Percentiles rank a stretch among this genome's conserved stretches.
Conservation (phyloP, 2,113 vertebrate genomes). For the Lepus europaeus region DNA sequence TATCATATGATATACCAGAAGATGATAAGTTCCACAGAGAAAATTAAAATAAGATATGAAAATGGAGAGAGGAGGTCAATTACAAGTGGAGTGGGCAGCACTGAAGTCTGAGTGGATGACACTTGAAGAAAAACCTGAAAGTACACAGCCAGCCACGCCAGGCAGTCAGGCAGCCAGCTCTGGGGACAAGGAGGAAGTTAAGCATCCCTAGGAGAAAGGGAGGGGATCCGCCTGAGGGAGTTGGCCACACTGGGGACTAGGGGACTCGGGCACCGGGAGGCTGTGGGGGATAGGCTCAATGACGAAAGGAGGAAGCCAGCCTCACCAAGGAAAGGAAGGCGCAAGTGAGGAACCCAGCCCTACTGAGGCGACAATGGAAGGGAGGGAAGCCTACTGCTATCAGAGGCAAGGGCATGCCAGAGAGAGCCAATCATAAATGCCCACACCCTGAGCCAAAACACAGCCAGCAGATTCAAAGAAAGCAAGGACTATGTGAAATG, state of each 20-base stretch:
- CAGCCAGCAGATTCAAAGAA: neutral
- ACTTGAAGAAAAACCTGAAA: neutral
- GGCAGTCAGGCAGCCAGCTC: neutral
- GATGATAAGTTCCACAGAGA: neutral
- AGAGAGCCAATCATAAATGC: neutral
- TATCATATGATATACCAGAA: neutral
- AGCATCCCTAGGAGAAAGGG: too few species aligned
- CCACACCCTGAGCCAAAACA: neutral
- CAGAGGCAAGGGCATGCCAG: neutral
- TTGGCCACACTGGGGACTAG: neutral
- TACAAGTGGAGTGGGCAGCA: neutral
- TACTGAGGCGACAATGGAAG: neutral
- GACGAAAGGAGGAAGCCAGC: neutral
- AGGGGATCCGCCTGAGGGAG: neutral
- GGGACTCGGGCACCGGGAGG: neutral
- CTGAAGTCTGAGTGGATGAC: neutral
- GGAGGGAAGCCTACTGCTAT: neutral
- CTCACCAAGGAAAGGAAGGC: neutral
- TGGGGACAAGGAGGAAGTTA: neutral
- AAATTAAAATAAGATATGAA: slow-evolving; percentile 16
- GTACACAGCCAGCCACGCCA: fast-evolving
- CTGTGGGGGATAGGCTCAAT: neutral
- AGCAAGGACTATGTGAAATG: neutral
- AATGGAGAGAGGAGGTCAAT: neutral
- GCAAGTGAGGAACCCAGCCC: neutral